A percentile compares a stretch with the other conserved stretches of the same genome.
phyloP scores from a whole-genome alignment of 2,797 vertebrate genomes.

The Huso huso region DNA sequence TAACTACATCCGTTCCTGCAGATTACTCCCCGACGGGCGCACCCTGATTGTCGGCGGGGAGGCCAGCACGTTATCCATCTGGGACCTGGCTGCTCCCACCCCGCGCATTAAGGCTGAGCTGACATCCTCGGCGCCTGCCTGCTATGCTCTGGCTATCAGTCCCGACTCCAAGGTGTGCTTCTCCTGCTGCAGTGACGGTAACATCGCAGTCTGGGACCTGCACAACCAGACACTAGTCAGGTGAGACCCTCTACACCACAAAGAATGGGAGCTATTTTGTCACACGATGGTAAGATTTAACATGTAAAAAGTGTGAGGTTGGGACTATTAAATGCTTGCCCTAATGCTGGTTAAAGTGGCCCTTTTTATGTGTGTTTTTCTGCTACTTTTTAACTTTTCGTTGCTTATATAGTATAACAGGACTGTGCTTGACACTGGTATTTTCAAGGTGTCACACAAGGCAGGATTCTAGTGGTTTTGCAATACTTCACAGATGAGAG shows the following conservation, averaged over 20 bases:
- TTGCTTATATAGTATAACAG: too few species aligned
- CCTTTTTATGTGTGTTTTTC: too few species aligned
- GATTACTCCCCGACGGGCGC: slow-evolving; percentile 70
- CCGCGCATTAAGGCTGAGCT: too few species aligned
- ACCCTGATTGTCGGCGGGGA: slow-evolving; percentile 72
- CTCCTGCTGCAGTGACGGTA: slow-evolving; percentile 32
- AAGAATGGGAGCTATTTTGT: neutral
- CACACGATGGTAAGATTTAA: neutral
- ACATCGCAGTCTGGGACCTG: slow-evolving; percentile 73
- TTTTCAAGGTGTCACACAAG: too few species aligned
- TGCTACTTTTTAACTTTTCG: too few species aligned
- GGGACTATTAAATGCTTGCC: too few species aligned
- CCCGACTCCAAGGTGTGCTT: slow-evolving; percentile 62
- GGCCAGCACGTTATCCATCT: slow-evolving; percentile 28
- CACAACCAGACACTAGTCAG: slow-evolving; percentile 74
- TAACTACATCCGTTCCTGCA: slow-evolving; percentile 79
- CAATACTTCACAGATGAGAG: too few species aligned
- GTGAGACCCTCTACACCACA: slow-evolving; percentile 35
- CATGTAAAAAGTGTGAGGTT: neutral
- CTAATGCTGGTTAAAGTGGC: too few species aligned
- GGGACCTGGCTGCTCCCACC: too few species aligned
- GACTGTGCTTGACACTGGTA: too few species aligned
- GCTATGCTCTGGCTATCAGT: slow-evolving; percentile 65
- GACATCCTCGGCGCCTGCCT: too few species aligned
- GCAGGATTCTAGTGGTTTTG: too few species aligned